These are phyloP conservation scores for Drosophila greeni DNA, from an alignment of 2,888 invertebrate genomes.

Conservation along the genomic window DNA sequence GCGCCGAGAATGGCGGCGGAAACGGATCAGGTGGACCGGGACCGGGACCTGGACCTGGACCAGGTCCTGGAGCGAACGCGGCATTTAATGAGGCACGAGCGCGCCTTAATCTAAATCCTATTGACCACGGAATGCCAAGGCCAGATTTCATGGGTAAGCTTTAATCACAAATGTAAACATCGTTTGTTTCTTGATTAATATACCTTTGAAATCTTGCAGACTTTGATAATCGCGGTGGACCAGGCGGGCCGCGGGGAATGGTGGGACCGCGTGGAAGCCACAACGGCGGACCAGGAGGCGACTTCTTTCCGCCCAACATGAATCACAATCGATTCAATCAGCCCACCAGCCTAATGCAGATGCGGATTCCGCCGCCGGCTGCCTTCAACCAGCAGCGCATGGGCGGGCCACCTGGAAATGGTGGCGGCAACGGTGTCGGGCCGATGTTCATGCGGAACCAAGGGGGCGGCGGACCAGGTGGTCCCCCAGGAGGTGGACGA, in stretches of 20 bases:
- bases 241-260: constrained; percentile 54
- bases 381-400: constrained; percentile 76
- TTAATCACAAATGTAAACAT: too few relatives aligned
- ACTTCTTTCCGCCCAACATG: constrained; percentile 76
- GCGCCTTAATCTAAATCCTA: constrained; percentile 66
- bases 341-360: constrained; percentile 77
- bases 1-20: constrained; percentile 62
- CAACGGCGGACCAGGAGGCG: constrained; percentile 60
- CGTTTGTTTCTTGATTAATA: not conserved
- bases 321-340: constrained; percentile 78
- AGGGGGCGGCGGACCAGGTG: constrained; percentile 47
- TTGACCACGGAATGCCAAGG: constrained; percentile 67
- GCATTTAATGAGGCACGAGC: constrained; percentile 64
- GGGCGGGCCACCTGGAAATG: constrained; percentile 63
- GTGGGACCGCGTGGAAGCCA: constrained; percentile 59
- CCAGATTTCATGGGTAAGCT: constrained; percentile 74
- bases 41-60: constrained; percentile 10
- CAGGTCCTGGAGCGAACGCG: constrained; percentile 53
- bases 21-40: constrained; percentile 21
- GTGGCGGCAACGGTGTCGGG: constrained; percentile 50
- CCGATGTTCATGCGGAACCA: constrained; percentile 67
- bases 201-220: constrained; percentile 48
- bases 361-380: constrained; percentile 77
- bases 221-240: constrained; percentile 72
- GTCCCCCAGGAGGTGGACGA: constrained; percentile 61